Evolutionary conservation across 2,113 vertebrate species (phyloP).

Genomic region (Larimichthys crocea): DNA sequence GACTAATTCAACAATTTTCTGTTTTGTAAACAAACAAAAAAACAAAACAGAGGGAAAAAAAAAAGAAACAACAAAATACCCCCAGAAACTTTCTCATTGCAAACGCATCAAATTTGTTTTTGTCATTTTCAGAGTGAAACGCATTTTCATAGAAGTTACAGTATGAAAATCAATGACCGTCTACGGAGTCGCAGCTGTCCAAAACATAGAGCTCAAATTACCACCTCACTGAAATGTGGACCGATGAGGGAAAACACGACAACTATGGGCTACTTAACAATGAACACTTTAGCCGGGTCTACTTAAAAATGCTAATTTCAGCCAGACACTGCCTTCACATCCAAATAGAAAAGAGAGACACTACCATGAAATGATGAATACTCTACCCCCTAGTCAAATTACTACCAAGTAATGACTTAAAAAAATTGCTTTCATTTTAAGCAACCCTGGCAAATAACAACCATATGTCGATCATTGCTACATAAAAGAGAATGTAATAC

Average conservation of each 20-base stretch:
- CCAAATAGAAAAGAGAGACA: constrained; percentile 26
- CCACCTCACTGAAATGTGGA: constrained; percentile 21
- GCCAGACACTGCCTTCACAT: constrained; percentile 39
- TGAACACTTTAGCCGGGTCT: constrained; percentile 17
- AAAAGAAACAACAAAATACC: not conserved
- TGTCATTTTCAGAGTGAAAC: not conserved
- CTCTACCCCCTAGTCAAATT: constrained; percentile 64
- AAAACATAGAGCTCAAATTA: constrained; percentile 52
- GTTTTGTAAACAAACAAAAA: not conserved
- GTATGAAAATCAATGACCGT: not conserved
- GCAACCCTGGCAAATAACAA: constrained; percentile 64
- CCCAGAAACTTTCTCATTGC: not conserved
- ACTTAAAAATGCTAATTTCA: constrained; percentile 50
- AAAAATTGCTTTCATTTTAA: constrained; percentile 62
- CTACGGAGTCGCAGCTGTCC: constrained; percentile 2
- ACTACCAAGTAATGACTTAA: constrained; percentile 54
- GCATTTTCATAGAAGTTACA: constrained; percentile 3
- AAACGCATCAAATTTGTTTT: not conserved
- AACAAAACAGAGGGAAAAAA: not conserved
- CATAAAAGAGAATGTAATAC: constrained; percentile 73
- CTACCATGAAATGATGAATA: constrained; percentile 57
- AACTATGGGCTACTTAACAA: constrained; percentile 38
- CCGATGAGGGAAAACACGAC: constrained; percentile 25
- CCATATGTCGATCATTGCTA: constrained; percentile 72
- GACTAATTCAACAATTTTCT: constrained; percentile 26